phyloP scores from a whole-genome alignment of 2,888 invertebrate species.

The Nycteola revayana region DNA sequence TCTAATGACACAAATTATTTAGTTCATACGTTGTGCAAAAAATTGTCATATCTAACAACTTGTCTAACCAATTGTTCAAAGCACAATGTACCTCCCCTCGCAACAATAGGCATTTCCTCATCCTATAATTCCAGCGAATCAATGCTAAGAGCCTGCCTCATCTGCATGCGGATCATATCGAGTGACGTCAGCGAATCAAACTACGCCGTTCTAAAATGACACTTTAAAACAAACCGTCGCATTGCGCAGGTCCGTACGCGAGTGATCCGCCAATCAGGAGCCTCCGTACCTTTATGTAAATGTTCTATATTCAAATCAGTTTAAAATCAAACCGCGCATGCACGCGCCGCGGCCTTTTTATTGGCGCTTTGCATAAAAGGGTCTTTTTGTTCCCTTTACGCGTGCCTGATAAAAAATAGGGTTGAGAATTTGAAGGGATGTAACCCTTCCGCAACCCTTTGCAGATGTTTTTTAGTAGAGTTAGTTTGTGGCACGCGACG shows the following conservation, averaged over 20 bases:
- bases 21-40: too few relatives aligned
- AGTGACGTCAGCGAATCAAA: slow-evolving; percentile 60
- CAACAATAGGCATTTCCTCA: too few relatives aligned
- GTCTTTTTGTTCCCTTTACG: slow-evolving; percentile 26
- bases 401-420: slow-evolving; percentile 46
- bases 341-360: slow-evolving; percentile 69
- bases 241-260: slow-evolving; percentile 66
- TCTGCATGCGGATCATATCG: slow-evolving; percentile 21
- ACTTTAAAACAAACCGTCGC: slow-evolving; percentile 56
- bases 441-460: slow-evolving; percentile 75
- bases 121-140: neutral
- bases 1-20: too few relatives aligned
- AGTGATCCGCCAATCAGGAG: slow-evolving; percentile 61
- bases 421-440: slow-evolving; percentile 36
- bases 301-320: slow-evolving; percentile 78
- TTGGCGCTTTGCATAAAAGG: slow-evolving; percentile 72
- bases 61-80: too few relatives aligned
- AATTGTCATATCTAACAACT: too few relatives aligned
- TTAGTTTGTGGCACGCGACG: slow-evolving; percentile 60
- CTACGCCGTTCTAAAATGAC: slow-evolving; percentile 47
- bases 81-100: too few relatives aligned
- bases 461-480: slow-evolving; percentile 68
- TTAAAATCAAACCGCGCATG: slow-evolving; percentile 80
- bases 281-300: slow-evolving; percentile 63
- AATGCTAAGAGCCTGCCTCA: slow-evolving; percentile 13